A percentile compares a stretch with the other conserved stretches of the same genome.
phyloP scores from a whole-genome alignment of 2,113 vertebrate genomes.

The Pseudorasbora parva region DNA sequence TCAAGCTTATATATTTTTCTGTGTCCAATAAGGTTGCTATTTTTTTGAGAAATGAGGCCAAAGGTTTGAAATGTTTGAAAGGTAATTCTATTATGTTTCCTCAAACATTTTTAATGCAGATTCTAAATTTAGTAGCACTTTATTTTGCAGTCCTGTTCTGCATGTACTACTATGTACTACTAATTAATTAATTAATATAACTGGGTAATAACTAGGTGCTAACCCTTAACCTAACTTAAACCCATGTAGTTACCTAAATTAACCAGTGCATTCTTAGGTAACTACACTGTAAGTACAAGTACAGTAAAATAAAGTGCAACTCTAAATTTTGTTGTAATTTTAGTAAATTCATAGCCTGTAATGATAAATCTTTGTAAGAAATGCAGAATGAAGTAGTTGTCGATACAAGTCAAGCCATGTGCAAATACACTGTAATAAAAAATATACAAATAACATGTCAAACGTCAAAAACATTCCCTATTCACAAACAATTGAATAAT shows the following conservation, averaged over 20 bases:
- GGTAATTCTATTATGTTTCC: neutral
- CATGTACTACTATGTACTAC: no score
- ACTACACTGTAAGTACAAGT: no score
- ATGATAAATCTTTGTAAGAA: neutral
- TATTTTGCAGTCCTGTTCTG: no score
- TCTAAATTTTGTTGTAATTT: neutral
- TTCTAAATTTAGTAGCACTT: neutral
- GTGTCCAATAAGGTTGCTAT: slow-evolving; percentile 23
- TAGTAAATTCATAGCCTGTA: neutral
- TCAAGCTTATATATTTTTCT: neutral
- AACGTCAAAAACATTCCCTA: slow-evolving; percentile 43
- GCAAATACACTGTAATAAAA: slow-evolving; percentile 49
- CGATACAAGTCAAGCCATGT: slow-evolving; percentile 49
- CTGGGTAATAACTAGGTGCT: no score
- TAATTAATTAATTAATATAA: no score
- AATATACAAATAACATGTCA: slow-evolving; percentile 33
- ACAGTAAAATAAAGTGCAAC: no score
- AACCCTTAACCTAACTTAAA: no score
- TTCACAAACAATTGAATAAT: slow-evolving; percentile 54
- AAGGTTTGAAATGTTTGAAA: neutral
- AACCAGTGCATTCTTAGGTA: no score
- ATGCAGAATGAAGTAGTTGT: neutral
- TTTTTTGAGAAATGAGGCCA: slow-evolving; percentile 2
- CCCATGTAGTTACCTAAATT: no score
- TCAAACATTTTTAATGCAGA: neutral